Conservation (phyloP, 2,113 vertebrate species). For the Ovis canadensis region DNA sequence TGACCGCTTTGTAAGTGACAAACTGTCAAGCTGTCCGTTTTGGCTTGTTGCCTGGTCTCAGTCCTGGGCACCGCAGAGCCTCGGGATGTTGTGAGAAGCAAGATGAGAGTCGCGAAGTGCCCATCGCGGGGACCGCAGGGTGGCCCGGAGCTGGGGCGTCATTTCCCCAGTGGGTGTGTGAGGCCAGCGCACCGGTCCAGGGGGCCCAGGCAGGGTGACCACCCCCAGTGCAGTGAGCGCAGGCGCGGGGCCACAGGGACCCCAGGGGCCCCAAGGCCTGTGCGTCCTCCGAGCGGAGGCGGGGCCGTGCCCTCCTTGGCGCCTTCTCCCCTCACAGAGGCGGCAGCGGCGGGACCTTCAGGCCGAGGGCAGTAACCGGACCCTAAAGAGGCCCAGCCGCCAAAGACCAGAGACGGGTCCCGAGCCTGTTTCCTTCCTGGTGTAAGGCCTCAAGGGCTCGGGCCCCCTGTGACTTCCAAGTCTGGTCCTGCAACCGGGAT, state of each 20-base stretch:
- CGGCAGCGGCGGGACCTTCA: not conserved
- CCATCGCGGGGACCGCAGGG: fast-evolving
- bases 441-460: slow-evolving; percentile 41
- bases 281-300: not conserved
- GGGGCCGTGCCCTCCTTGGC: not conserved
- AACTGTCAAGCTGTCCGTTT: not conserved
- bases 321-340: slow-evolving; percentile 13
- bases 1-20: not conserved
- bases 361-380: slow-evolving; percentile 41
- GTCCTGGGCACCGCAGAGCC: not conserved
- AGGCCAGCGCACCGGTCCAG: not conserved
- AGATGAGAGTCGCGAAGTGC: fast-evolving
- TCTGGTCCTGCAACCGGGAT: not conserved
- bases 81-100: not conserved
- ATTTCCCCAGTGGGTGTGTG: not conserved
- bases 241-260: not conserved
- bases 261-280: not conserved
- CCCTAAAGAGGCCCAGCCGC: not conserved
- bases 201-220: not conserved
- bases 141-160: fast-evolving
- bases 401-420: slow-evolving; percentile 48
- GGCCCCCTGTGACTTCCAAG: not conserved
- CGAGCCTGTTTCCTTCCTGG: slow-evolving; percentile 48
- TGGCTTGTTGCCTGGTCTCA: not conserved
- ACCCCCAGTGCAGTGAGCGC: fast-evolving